Evolutionary conservation across 2,888 invertebrate genomes (phyloP), one percentile per base, ranked within the genome.

Genomic region (Watsonalla cultraria): DNA sequence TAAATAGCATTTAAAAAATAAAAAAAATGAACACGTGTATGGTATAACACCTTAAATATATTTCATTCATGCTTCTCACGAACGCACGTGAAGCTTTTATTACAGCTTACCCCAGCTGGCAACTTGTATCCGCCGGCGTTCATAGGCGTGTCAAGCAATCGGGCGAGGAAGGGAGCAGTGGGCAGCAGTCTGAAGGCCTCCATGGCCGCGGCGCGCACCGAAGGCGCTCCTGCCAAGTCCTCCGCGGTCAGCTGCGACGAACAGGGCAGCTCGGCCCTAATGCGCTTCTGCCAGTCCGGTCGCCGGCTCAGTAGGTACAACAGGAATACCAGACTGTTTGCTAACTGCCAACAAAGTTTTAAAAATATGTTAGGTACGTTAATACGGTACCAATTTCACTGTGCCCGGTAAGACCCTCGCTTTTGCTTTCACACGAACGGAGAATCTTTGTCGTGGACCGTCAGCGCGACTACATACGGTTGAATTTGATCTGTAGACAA

Each of bases 241-340:
- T 93, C 92, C 13, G 92, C 90, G 6, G 90, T 87, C 47, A 94
- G 84, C 35, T 90, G 88, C 11, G 92, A 92, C 56, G 92, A 90
- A 5, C 91, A 82, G 0, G 93, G 92, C 5, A 96, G 88, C 70
- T 96, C 96, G 0, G 93, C 89, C 13, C 92, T 91, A 49, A 97
- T 93, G 61, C 91, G 92, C 15, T 92, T 82, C 72, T 96, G 95
- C 61, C 93, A 93, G 56, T 92, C 88, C 0, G 93, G 92, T 63
- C 96, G 90, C 39, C 93, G 92, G 8, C 95, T 95, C 54, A 97
- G 91, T 62, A 95, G 87, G 76, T 96, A 94, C 52, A 97, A 84
- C 13, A 96, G 86, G 72, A 97, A 97, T 5, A 96, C 93, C 53
- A 97, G 80, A 37, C 95, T 96, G 80, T 96, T 96, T 33, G 96